phyloP scores from a whole-genome alignment of 2,113 vertebrate species.

The Paracanthobrama guichenoti region DNA sequence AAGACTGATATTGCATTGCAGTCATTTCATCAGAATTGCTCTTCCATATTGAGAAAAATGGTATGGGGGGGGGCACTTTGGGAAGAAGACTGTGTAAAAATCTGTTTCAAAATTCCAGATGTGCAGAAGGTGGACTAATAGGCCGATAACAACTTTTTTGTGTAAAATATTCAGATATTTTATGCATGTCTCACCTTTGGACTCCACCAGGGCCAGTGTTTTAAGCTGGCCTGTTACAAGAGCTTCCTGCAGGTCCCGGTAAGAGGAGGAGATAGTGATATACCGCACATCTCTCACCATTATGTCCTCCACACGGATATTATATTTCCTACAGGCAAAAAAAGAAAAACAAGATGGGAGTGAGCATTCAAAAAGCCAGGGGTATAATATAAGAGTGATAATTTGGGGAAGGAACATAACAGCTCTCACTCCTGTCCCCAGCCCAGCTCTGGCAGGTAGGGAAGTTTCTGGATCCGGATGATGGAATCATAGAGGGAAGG shows the following conservation, averaged over 20 bases:
- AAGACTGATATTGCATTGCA: background rate
- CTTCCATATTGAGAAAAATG: background rate
- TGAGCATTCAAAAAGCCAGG: constrained; percentile 5
- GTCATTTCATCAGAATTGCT: background rate
- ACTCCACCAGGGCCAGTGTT: constrained; percentile 83
- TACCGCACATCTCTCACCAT: constrained; percentile 92
- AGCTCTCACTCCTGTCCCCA: constrained; percentile 93
- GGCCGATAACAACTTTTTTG: background rate
- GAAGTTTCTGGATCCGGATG: constrained; percentile 98
- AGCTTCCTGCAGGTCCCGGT: constrained; percentile 87
- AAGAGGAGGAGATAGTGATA: constrained; percentile 90
- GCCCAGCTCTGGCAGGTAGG: constrained; percentile 94
- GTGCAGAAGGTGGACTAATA: background rate
- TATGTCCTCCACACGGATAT: constrained; percentile 95
- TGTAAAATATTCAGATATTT: background rate
- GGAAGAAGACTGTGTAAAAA: background rate
- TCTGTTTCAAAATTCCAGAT: no score
- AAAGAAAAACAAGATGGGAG: background rate
- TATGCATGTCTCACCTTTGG: constrained; percentile 61
- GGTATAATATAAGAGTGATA: constrained; percentile 5
- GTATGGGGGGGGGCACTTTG: background rate
- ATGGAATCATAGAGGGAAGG: constrained; percentile 98
- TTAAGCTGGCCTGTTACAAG: constrained; percentile 88
- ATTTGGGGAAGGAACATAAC: background rate
- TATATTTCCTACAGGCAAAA: constrained; percentile 85